phyloP scores from a whole-genome alignment of 1,140 invertebrate genomes.

The Drosophila pseudoananassae region DNA sequence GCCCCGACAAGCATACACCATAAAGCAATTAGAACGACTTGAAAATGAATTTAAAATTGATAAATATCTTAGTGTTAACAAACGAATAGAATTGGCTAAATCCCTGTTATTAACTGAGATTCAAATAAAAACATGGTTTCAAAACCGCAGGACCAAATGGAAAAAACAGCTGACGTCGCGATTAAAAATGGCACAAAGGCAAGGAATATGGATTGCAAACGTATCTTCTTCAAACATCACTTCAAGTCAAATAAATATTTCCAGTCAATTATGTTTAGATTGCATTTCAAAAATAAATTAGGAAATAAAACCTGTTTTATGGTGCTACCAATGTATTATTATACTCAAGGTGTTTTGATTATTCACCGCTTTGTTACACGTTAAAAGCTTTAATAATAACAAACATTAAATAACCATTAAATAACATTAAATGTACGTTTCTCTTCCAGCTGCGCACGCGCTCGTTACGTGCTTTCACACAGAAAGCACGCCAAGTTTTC shows the following conservation, averaged over 20 bases:
- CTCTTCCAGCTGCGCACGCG: no score
- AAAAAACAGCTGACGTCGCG: constrained; percentile 96
- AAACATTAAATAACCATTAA: no score
- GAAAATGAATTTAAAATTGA: constrained; percentile 97
- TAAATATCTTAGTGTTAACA: constrained; percentile 97
- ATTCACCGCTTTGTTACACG: no score
- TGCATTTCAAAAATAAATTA: not conserved
- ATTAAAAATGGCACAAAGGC: constrained; percentile 94
- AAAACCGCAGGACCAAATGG: constrained; percentile 97
- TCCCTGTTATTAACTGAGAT: constrained; percentile 95
- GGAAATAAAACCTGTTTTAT: not conserved
- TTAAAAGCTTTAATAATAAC: no score
- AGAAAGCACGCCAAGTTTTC: no score
- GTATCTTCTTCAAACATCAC: constrained; percentile 83
- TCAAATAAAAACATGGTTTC: constrained; percentile 99
- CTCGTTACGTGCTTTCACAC: no score
- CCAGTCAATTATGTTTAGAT: not conserved
- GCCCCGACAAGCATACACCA: constrained; percentile 97
- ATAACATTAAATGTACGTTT: no score
- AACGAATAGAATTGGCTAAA: constrained; percentile 96
- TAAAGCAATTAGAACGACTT: constrained; percentile 94
- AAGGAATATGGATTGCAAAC: constrained; percentile 87
- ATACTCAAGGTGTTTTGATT: no score
- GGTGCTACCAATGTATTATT: no score
- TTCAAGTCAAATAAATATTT: constrained; percentile 34